Conservation (phyloP, 2,888 invertebrate species). For the Plemyria rubiginata region DNA sequence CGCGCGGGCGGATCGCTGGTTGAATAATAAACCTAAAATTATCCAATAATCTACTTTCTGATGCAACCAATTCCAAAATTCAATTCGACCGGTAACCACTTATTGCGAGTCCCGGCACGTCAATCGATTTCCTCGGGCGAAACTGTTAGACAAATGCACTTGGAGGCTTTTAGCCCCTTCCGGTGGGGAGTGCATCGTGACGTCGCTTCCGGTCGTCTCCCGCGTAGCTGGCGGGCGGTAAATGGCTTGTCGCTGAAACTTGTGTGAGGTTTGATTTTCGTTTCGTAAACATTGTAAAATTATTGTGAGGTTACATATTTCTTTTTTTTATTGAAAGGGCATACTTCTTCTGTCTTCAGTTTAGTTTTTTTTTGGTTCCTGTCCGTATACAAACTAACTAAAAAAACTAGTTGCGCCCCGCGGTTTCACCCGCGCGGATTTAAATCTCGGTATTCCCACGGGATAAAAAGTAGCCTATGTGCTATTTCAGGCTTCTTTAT, state of each 20-base stretch:
- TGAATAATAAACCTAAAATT: too few relatives aligned
- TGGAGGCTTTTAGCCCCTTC: constrained; percentile 73
- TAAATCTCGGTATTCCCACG: too few relatives aligned
- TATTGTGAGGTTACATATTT: too few relatives aligned
- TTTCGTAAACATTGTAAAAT: constrained; percentile 8
- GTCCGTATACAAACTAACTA: too few relatives aligned
- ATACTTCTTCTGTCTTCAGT: too few relatives aligned
- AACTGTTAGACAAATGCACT: constrained; percentile 69
- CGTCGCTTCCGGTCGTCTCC: constrained; percentile 64
- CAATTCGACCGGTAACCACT: constrained; percentile 14
- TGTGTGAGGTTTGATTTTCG: constrained; percentile 21
- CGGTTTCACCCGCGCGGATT: too few relatives aligned
- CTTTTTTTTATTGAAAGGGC: too few relatives aligned
- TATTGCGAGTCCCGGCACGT: constrained; percentile 35
- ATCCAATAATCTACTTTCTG: not conserved
- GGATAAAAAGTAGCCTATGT: too few relatives aligned
- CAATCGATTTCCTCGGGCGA: constrained; percentile 54
- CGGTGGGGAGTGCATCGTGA: constrained; percentile 69
- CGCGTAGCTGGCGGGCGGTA: constrained; percentile 31
- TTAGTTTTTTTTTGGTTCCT: too few relatives aligned
- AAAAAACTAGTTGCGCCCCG: too few relatives aligned
- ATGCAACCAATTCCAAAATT: constrained; percentile 2
- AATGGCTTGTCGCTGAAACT: constrained; percentile 25
- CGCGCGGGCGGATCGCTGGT: too few relatives aligned
- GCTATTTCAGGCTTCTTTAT: too few relatives aligned